Conservation (phyloP, 2,113 vertebrate species). For the Bettongia penicillata region DNA sequence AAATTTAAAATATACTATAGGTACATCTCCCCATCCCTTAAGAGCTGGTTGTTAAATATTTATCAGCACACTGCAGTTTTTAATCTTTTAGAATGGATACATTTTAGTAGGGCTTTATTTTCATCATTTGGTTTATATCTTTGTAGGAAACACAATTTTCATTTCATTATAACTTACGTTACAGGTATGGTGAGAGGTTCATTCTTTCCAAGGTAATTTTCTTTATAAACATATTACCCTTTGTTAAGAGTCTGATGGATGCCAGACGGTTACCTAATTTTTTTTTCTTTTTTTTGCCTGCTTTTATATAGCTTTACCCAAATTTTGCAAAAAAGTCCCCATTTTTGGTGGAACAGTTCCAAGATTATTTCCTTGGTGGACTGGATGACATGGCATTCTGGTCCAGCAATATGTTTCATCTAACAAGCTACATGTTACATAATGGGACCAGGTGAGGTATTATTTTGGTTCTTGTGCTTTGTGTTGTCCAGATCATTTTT, state of each 20-base stretch:
- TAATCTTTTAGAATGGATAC: accelerated
- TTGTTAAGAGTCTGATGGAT: accelerated
- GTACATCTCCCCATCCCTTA: too few relatives aligned
- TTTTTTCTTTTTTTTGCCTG: conserved; percentile 16
- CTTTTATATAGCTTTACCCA: conserved; percentile 81
- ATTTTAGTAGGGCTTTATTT: background rate
- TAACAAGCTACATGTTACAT: conserved; percentile 82
- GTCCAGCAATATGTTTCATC: conserved; percentile 84
- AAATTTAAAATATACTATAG: background rate
- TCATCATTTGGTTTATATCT: background rate
- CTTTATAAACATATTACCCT: background rate
- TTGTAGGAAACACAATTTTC: conserved; percentile 1
- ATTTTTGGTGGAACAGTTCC: conserved; percentile 87
- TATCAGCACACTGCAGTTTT: background rate
- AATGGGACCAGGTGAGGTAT: conserved; percentile 83
- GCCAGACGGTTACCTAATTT: background rate
- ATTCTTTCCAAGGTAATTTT: conserved; percentile 83
- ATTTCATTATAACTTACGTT: conserved; percentile 44
- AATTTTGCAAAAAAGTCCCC: conserved; percentile 83
- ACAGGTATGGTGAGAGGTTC: conserved; percentile 84
- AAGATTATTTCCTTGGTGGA: conserved; percentile 88
- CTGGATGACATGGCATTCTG: conserved; percentile 87
- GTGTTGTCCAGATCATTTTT: background rate
- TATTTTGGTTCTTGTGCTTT: background rate
- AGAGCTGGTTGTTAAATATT: background rate